Percentiles rank a stretch among this genome's conserved stretches.
phyloP scores from a whole-genome alignment of 2,888 invertebrate species.

The Troides aeacus region DNA sequence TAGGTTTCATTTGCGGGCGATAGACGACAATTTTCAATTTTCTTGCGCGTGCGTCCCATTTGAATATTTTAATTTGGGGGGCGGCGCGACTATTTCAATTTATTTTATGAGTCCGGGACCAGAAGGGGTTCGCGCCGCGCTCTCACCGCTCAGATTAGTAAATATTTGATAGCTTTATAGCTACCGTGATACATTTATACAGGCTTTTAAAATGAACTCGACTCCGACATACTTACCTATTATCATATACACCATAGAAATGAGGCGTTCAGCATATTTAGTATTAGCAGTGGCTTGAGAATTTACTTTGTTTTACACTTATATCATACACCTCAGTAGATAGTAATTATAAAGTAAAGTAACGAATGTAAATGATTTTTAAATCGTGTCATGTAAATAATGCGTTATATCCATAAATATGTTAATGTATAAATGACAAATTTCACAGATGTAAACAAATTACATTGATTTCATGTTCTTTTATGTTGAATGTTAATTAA shows the following conservation, averaged over 20 bases:
- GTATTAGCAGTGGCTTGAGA: background rate
- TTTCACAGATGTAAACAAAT: background rate
- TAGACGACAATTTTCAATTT: conserved; percentile 81
- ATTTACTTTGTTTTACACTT: background rate
- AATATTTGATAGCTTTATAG: conserved; percentile 81
- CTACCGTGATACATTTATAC: conserved; percentile 73
- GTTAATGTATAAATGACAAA: background rate
- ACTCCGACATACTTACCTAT: conserved; percentile 39
- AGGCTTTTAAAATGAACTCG: conserved; percentile 64
- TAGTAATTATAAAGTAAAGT: background rate
- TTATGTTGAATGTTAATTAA: background rate
- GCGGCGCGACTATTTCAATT: conserved; percentile 80
- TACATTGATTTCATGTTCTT: background rate
- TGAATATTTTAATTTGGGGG: conserved; percentile 81
- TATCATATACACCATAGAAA: conserved; percentile 7
- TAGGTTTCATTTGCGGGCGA: conserved; percentile 81
- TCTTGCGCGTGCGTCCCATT: conserved; percentile 81
- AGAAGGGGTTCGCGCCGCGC: conserved; percentile 75
- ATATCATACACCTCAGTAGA: background rate
- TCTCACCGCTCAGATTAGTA: conserved; percentile 78
- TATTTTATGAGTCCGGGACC: conserved; percentile 77
- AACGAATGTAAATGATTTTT: background rate
- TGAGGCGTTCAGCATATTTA: too few relatives aligned
- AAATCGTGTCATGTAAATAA: too few relatives aligned
- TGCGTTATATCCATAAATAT: background rate